Evolutionary conservation across 2,797 vertebrate species (phyloP).

Genomic region (Hippocampus kuda): DNA sequence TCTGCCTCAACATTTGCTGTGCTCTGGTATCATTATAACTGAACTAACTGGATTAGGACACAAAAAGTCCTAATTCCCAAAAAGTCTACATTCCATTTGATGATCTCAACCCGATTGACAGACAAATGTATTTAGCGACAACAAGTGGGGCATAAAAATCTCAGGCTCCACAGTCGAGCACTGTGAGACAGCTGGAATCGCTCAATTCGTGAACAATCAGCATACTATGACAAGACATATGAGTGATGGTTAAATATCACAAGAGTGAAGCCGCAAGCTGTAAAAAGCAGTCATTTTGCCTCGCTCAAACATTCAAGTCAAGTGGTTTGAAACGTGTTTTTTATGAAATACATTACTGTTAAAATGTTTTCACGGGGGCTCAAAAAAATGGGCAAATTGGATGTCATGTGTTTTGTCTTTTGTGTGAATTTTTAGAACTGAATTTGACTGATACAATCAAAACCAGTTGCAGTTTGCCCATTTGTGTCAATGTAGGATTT

Average conservation of each 20-base stretch:
- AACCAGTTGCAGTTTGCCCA: background rate
- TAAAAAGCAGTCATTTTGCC: background rate
- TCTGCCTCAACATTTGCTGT: background rate
- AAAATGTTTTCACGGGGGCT: background rate
- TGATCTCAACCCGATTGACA: background rate
- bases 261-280: background rate
- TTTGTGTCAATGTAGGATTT: background rate
- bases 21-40: background rate
- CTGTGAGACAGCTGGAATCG: too few relatives aligned
- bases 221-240: background rate
- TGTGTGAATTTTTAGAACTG: background rate
- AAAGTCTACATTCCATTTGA: background rate
- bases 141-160: background rate
- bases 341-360: background rate
- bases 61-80: too few relatives aligned
- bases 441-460: background rate
- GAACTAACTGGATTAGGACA: background rate
- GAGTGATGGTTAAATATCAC: background rate
- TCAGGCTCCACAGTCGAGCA: too few relatives aligned
- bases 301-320: background rate
- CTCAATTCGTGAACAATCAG: too few relatives aligned
- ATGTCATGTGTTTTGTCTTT: background rate
- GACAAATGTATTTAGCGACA: background rate
- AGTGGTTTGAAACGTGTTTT: background rate
- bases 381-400: background rate